Conservation (phyloP, 2,888 invertebrate genomes). For the Lepidonotus clava region DNA sequence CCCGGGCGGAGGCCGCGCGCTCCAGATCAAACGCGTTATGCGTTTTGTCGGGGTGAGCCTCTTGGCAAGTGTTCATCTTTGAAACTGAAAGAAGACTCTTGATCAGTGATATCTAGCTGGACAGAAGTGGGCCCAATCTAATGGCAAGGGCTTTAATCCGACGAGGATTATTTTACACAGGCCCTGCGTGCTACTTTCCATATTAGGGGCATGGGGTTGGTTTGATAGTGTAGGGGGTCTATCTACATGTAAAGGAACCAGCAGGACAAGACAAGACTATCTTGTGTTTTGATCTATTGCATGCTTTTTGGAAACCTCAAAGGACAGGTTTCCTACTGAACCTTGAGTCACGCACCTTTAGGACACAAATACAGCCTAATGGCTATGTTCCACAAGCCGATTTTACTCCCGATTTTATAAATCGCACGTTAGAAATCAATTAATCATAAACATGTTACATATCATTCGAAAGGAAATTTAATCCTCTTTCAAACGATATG, state of each 20-base stretch:
- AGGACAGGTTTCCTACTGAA: not conserved
- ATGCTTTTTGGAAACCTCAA: conserved; percentile 10
- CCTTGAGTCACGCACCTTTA: conserved; percentile 46
- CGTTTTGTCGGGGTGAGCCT: conserved; percentile 47
- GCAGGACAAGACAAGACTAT: not conserved
- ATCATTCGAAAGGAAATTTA: too few relatives aligned
- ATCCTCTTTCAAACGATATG: too few relatives aligned
- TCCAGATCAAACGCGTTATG: conserved; percentile 43
- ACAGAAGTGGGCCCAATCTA: conserved; percentile 36
- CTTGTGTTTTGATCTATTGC: conserved; percentile 37
- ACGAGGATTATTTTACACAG: conserved; percentile 35
- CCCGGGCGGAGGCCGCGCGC: not conserved
- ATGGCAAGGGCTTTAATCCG: conserved; percentile 33
- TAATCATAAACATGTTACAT: too few relatives aligned
- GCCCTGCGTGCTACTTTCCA: not conserved
- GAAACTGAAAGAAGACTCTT: conserved; percentile 46
- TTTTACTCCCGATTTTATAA: too few relatives aligned
- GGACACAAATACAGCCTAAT: too few relatives aligned
- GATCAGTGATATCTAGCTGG: conserved; percentile 47
- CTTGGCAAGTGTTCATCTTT: conserved; percentile 53
- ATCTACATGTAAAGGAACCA: not conserved
- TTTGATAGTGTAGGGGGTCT: conserved; percentile 2
- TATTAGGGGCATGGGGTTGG: not conserved
- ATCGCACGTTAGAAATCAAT: too few relatives aligned
- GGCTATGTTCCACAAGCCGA: too few relatives aligned